phyloP scores from a whole-genome alignment of 2,888 invertebrate species.

The Ornithoptera priamus region DNA sequence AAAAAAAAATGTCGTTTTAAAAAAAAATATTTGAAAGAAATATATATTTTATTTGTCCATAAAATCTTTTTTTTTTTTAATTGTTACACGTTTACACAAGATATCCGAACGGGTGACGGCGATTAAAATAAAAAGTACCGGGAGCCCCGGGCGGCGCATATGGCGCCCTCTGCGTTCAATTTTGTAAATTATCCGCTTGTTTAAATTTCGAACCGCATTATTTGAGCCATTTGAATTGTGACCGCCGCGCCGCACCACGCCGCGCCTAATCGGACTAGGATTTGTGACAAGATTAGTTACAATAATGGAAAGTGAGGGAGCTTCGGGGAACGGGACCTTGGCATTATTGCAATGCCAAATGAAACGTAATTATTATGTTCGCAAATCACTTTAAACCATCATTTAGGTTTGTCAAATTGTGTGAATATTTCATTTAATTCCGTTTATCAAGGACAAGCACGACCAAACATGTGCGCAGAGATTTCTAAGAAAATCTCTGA shows the following conservation, averaged over 20 bases:
- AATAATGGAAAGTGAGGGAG: constrained; percentile 57
- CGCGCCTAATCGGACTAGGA: constrained; percentile 65
- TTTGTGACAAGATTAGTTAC: constrained; percentile 75
- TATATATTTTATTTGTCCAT: too few relatives aligned
- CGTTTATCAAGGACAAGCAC: too few relatives aligned
- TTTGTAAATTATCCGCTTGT: constrained; percentile 71
- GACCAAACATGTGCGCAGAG: too few relatives aligned
- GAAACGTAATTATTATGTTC: constrained; percentile 58
- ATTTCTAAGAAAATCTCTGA: too few relatives aligned
- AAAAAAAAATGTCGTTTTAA: neutral
- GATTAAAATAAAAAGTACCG: constrained; percentile 38
- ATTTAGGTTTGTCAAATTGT: constrained; percentile 31
- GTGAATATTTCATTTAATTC: too few relatives aligned
- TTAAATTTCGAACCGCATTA: constrained; percentile 66
- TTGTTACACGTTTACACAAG: constrained; percentile 6
- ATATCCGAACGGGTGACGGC: constrained; percentile 49
- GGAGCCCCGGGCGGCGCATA: constrained; percentile 62
- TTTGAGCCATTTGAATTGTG: constrained; percentile 61
- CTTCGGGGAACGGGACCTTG: constrained; percentile 50
- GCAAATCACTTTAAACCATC: constrained; percentile 42
- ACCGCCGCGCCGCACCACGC: constrained; percentile 30
- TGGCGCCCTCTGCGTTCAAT: constrained; percentile 60
- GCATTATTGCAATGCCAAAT: constrained; percentile 55
- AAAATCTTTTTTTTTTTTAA: too few relatives aligned
- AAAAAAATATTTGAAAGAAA: constrained; percentile 39